Evolutionary conservation across 2,888 invertebrate genomes (phyloP).

Genomic region (Rambutsinella grinnellia): DNA sequence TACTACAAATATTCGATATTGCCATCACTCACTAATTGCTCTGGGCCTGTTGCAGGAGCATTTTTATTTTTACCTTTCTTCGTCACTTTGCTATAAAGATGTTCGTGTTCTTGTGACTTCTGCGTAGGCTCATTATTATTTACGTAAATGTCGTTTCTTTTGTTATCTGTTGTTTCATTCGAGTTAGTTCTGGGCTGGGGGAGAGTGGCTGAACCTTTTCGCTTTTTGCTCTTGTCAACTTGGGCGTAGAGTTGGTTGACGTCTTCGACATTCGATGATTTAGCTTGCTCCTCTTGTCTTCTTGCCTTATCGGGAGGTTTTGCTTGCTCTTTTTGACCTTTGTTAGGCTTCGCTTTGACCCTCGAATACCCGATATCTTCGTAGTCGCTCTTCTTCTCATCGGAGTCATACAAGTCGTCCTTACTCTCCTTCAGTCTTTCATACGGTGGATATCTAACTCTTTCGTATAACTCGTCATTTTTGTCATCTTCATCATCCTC

Average conservation of each 20-base stretch:
- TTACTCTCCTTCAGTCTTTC: constrained; percentile 64
- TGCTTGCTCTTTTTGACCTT: not conserved
- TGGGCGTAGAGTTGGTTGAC: constrained; percentile 63
- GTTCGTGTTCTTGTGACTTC: constrained; percentile 1
- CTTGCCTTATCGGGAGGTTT: not conserved
- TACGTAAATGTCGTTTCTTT: constrained; percentile 22
- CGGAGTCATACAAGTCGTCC: constrained; percentile 56
- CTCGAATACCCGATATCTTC: constrained; percentile 64
- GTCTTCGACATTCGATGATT: constrained; percentile 15
- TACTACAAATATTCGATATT: constrained; percentile 64
- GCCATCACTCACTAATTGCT: constrained; percentile 51
- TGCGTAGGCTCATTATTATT: constrained; percentile 44
- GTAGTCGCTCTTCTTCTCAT: constrained; percentile 53
- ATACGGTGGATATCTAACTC: constrained; percentile 65
- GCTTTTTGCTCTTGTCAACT: constrained; percentile 63
- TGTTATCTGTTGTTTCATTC: not conserved
- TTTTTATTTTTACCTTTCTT: constrained; percentile 25
- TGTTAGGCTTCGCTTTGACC: constrained; percentile 38
- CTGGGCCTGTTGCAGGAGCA: constrained; percentile 7
- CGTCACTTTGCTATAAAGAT: constrained; percentile 41
- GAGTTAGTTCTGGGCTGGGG: not conserved
- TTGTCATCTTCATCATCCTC: constrained; percentile 57
- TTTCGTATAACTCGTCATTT: constrained; percentile 60
- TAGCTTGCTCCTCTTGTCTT: constrained; percentile 3
- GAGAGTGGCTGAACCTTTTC: constrained; percentile 27